Conservation (phyloP, 1,140 invertebrate genomes). For the Callitettix versicolor region DNA sequence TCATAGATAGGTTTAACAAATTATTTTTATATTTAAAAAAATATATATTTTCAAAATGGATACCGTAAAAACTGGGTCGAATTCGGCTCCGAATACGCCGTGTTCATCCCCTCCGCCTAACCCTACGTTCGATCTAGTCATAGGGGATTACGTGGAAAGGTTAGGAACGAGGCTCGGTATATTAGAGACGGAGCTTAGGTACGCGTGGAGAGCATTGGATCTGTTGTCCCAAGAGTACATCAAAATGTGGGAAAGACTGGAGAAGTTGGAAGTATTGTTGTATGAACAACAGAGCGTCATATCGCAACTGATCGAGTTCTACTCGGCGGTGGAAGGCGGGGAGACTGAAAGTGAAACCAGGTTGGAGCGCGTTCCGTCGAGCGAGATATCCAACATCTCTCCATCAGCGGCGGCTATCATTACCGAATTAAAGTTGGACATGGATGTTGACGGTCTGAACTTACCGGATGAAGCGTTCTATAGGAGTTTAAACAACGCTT, state of each 20-base stretch:
- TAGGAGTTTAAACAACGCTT: conserved; percentile 74
- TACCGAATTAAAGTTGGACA: conserved; percentile 36
- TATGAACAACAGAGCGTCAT: conserved; percentile 88
- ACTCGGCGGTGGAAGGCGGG: conserved; percentile 34
- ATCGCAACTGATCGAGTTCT: conserved; percentile 73
- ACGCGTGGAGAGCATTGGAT: conserved; percentile 83
- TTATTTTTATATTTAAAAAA: too few relatives aligned
- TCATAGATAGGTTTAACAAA: too few relatives aligned
- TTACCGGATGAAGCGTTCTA: conserved; percentile 79
- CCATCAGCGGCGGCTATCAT: conserved; percentile 34
- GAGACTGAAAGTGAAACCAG: conserved; percentile 28
- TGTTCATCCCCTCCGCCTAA: conserved; percentile 14
- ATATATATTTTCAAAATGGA: too few relatives aligned
- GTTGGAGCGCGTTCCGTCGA: conserved; percentile 19
- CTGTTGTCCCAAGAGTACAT: conserved; percentile 84
- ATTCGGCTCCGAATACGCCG: conserved; percentile 15
- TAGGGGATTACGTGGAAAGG: conserved; percentile 81
- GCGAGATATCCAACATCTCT: conserved; percentile 13
- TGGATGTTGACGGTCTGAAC: conserved; percentile 40
- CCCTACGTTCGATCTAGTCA: conserved; percentile 33
- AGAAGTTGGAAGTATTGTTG: conserved; percentile 79
- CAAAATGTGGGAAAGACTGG: conserved; percentile 86
- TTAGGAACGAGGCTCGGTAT: conserved; percentile 73
- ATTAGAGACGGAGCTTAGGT: conserved; percentile 79
- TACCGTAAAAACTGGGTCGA: not conserved